Evolutionary conservation across 1,140 invertebrate genomes (phyloP), one percentile per base, ranked within the genome.

Genomic region (Drosophila pruinosa): DNA sequence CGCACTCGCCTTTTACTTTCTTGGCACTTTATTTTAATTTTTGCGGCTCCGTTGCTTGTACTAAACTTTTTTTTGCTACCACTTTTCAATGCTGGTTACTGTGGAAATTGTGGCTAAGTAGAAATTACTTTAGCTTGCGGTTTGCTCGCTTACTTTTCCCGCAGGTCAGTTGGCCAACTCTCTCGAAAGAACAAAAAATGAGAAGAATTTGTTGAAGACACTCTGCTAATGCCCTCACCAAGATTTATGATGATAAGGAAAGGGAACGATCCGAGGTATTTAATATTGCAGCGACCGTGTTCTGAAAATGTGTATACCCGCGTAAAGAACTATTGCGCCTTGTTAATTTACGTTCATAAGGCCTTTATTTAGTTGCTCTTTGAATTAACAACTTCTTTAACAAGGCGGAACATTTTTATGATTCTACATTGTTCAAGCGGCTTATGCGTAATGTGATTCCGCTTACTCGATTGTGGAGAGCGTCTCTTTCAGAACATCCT

Each of bases 11-110:
- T 86, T 85, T 85, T 83, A 85, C 82, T 85, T 85, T 86, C 77
- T 81, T 86, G 82, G 81, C 74, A 85, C 81, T 85, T 86, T 86
- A 81, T 86, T 85, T 85, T 85, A 85, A 85, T 85, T 85, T 86
- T 68, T 77, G 61, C 57, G 73, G 69, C 77, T 36, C 31, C 45
- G 22, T 47, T 47, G 54, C 61, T 14, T 8, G 41, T 68, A 65
- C 43, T 50, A 71, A 85, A 85, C 67, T 85, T 86, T 74, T 31
- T 62, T 34, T 62, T 52, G 17, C 38, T 56, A 47, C 39, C 68
- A 64, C 59, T 80, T 73, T 70, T 70, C 43, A 31, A 39, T 50
- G 61, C 65, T 48, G 62, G 14, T 45, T 24, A 61, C 63, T 61
- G 73, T 80, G 77, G 45, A 48, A 85, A 70, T 86, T 81, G 73